phyloP scores from a whole-genome alignment of 2,113 vertebrate genomes.

The Nannospalax galili region DNA sequence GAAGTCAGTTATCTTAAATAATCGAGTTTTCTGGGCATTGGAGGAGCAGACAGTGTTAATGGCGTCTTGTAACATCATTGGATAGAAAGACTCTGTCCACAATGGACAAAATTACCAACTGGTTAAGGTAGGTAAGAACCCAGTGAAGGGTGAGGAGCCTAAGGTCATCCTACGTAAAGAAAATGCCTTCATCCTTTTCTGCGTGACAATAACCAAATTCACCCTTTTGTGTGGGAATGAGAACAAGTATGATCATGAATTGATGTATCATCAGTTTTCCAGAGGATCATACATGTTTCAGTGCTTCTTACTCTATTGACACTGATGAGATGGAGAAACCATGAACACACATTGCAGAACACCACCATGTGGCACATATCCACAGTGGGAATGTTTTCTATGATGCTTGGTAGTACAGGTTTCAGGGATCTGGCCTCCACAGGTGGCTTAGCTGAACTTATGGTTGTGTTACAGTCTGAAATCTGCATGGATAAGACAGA shows the following conservation, averaged over 20 bases:
- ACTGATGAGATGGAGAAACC: constrained; percentile 89
- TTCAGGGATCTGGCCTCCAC: not conserved
- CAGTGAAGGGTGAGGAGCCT: constrained; percentile 95
- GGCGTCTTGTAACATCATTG: constrained; percentile 97
- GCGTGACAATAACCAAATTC: constrained; percentile 96
- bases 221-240: constrained; percentile 94
- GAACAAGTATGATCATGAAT: constrained; percentile 95
- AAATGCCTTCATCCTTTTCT: constrained; percentile 95
- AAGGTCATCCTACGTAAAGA: constrained; percentile 94
- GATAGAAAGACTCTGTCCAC: constrained; percentile 98
- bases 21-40: constrained; percentile 95
- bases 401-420: not conserved
- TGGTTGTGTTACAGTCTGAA: not conserved
- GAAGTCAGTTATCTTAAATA: constrained; percentile 95
- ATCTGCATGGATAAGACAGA: not conserved
- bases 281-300: constrained; percentile 95
- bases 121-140: constrained; percentile 96
- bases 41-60: constrained; percentile 96
- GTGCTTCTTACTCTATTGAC: constrained; percentile 92
- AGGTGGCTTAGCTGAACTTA: not conserved
- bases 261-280: constrained; percentile 95
- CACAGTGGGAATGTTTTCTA: constrained; percentile 79
- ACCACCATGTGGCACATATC: constrained; percentile 92
- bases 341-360: constrained; percentile 80
- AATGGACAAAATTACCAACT: constrained; percentile 97